Evolutionary conservation across 2,113 vertebrate genomes (phyloP), one percentile per base, ranked within the genome.

Genomic region (Polyodon spathula): DNA sequence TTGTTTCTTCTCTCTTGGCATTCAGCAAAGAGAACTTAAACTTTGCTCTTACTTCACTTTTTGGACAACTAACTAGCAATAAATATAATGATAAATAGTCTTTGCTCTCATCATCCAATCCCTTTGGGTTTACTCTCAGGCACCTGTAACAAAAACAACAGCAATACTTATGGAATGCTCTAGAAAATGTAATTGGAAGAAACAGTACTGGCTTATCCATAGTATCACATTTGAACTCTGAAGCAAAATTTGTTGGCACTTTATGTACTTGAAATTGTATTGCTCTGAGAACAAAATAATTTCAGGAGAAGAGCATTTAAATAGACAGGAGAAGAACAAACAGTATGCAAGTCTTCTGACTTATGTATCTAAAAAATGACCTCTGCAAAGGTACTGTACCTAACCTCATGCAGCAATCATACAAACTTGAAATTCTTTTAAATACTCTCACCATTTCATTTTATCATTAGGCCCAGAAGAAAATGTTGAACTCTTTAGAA

Each of bases 11-110:
- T 86, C 94, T 89, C 84, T 97, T 95, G 71, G 92, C 90, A 43
- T 98, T 98, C 77, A 98, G 75, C 76, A 98, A 87, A 68, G 95
- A 98, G 88, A 98, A 98, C 77, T 97, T 98, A 80, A 98, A 98
- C 85, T 97, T 98, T 82, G 94, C 95, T 89, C 95, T 88, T 71
- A 98, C 94, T 92, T 97, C 95, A 87, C 93, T 97, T 95, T 97
- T 98, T 82, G 94, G 93, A 87, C 94, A 98, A 82, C 93, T 96
- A 86, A 98, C 94, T 85, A 98, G 88, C 71, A 98, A 93, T 85
- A 98, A 89, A 86, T 97, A 98, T 59, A 97, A 71, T 51, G 95
- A 98, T 77, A 98, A 85, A 78, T 97, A 98, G 85, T 98, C 95
- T 88, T 96, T 98, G 86, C 95, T 98, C 88, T 98, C 95, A 81